Conservation (phyloP, 2,797 vertebrate species). For the Perdix hodgsoniae region DNA sequence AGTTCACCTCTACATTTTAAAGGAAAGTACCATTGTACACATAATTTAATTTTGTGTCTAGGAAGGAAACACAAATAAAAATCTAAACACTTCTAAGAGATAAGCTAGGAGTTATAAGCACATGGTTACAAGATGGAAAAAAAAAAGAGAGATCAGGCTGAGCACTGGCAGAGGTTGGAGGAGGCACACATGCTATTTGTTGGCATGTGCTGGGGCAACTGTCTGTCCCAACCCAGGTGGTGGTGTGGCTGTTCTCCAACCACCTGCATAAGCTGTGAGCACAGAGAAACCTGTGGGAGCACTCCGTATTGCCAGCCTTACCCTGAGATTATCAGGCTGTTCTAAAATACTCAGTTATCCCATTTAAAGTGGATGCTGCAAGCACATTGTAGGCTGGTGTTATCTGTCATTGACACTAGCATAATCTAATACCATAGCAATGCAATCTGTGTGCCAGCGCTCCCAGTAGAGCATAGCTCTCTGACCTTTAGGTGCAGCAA, state of each 20-base stretch:
- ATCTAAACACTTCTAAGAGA: not conserved
- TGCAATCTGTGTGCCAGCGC: not conserved
- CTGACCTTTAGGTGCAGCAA: not conserved
- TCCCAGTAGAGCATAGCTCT: not conserved
- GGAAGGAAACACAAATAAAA: not conserved
- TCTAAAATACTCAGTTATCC: not conserved
- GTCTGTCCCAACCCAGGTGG: not conserved
- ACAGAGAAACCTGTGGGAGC: not conserved
- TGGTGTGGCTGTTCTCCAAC: not conserved
- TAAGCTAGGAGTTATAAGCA: not conserved
- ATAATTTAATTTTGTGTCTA: not conserved
- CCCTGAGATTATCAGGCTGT: not conserved
- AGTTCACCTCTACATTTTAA: not conserved
- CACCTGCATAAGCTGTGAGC: not conserved
- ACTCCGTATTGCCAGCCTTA: not conserved
- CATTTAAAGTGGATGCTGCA: not conserved
- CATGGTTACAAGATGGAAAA: not conserved
- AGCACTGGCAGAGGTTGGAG: not conserved
- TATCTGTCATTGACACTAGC: not conserved
- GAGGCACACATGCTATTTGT: not conserved
- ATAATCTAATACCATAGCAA: fast-evolving
- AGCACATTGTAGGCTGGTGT: not conserved
- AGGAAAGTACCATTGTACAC: not conserved
- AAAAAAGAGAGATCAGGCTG: not conserved
- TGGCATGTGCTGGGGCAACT: not conserved